Evolutionary conservation across 2,888 invertebrate species (phyloP).

Genomic region (Zelleria hepariella): DNA sequence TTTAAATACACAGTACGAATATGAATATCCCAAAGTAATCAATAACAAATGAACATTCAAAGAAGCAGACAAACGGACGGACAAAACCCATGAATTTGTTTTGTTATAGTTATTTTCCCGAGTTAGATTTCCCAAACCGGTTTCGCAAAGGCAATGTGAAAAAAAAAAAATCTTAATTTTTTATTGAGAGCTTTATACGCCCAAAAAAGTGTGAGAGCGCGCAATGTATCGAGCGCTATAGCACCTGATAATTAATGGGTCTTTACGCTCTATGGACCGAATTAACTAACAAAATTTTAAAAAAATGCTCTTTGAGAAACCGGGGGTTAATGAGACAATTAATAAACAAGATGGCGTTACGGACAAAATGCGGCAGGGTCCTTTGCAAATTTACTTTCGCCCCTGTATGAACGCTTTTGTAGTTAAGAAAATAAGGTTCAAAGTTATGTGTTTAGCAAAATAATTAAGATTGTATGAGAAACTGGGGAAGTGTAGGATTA

Average conservation of each 20-base stretch:
- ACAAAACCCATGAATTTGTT: slow-evolving; percentile 18
- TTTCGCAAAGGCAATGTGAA: no score
- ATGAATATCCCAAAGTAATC: neutral
- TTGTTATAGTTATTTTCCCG: neutral
- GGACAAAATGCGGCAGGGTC: neutral
- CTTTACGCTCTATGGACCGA: no score
- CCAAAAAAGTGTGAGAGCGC: no score
- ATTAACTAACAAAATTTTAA: neutral
- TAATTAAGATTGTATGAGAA: no score
- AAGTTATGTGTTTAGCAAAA: no score
- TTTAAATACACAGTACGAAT: neutral
- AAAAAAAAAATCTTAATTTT: no score
- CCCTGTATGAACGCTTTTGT: slow-evolving; percentile 11
- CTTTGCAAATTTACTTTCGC: slow-evolving; percentile 25
- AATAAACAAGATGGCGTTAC: neutral
- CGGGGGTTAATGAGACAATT: neutral
- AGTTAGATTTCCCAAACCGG: neutral
- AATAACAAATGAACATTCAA: slow-evolving; percentile 35
- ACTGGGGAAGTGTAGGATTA: no score
- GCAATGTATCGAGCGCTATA: no score
- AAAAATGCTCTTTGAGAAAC: neutral
- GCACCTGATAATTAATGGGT: no score
- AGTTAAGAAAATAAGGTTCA: neutral
- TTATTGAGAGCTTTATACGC: no score
- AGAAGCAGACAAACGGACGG: slow-evolving; percentile 41